Conservation (phyloP, 2,113 vertebrate genomes). For the Corydoras sp. region DNA sequence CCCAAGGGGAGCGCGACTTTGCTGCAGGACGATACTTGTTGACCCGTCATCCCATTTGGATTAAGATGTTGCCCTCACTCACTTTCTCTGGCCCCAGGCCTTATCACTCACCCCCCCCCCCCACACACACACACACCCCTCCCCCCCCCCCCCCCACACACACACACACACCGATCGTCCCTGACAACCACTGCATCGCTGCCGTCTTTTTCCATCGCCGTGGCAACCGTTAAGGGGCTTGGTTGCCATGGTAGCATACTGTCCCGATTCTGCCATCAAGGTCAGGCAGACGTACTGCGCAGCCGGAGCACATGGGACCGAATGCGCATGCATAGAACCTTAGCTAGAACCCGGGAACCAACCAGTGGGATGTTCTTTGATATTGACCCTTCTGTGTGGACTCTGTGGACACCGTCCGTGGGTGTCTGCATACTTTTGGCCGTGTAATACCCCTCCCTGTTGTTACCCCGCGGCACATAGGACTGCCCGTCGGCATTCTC, state of each 20-base stretch:
- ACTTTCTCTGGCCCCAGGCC: background rate
- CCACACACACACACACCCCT: conserved; percentile 3
- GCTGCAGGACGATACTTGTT: conserved; percentile 15
- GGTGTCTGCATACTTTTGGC: too few relatives aligned
- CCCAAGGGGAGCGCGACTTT: conserved; percentile 41
- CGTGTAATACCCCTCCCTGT: too few relatives aligned
- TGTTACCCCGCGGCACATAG: too few relatives aligned
- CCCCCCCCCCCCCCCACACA: background rate
- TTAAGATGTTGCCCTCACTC: background rate
- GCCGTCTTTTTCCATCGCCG: conserved; percentile 48
- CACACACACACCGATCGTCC: conserved; percentile 41
- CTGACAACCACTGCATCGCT: conserved; percentile 58
- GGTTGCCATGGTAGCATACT: conserved; percentile 58
- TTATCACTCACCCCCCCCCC: background rate
- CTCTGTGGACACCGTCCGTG: too few relatives aligned
- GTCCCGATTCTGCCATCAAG: conserved; percentile 63
- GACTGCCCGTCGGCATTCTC: too few relatives aligned
- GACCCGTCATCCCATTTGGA: background rate
- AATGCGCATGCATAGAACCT: too few relatives aligned
- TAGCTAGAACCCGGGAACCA: too few relatives aligned
- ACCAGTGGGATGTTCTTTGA: too few relatives aligned
- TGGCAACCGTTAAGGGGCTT: conserved; percentile 51
- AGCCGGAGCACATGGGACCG: background rate
- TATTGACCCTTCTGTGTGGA: too few relatives aligned
- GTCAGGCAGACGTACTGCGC: conserved; percentile 55